A percentile compares a stretch with the other conserved stretches of the same genome.
These are phyloP conservation scores for Leptatherina wallacei DNA, from an alignment of 2,797 vertebrate genomes.

Conservation along the genomic window DNA sequence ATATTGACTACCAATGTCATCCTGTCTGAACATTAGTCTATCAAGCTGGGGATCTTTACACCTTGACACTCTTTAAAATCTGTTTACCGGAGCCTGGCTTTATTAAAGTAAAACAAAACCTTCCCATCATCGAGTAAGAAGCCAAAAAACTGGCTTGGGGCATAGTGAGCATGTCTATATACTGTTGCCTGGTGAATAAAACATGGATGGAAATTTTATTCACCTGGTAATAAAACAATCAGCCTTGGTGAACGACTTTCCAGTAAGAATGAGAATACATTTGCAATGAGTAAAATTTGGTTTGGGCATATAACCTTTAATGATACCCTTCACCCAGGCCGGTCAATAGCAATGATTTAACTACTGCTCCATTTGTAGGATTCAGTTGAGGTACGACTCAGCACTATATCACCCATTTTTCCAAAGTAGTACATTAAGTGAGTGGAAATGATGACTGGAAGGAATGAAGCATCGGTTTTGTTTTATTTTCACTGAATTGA, in stretches of 20 bases:
- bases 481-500: background rate
- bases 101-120: background rate
- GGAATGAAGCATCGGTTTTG: background rate
- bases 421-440: too few relatives aligned
- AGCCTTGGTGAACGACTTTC: background rate
- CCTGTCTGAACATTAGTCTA: background rate
- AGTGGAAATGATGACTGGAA: background rate
- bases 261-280: too few relatives aligned
- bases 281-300: too few relatives aligned
- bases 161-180: background rate
- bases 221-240: background rate
- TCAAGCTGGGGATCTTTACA: background rate
- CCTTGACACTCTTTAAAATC: background rate
- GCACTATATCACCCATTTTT: too few relatives aligned
- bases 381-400: background rate
- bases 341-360: background rate
- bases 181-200: background rate
- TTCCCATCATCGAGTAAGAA: background rate
- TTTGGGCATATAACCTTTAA: too few relatives aligned
- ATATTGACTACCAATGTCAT: background rate
- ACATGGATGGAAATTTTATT: background rate
- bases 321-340: too few relatives aligned
- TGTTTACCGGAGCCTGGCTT: background rate
- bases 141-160: too few relatives aligned
- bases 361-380: background rate